Evolutionary conservation across 2,113 vertebrate species (phyloP).

Genomic region (Vimba vimba): DNA sequence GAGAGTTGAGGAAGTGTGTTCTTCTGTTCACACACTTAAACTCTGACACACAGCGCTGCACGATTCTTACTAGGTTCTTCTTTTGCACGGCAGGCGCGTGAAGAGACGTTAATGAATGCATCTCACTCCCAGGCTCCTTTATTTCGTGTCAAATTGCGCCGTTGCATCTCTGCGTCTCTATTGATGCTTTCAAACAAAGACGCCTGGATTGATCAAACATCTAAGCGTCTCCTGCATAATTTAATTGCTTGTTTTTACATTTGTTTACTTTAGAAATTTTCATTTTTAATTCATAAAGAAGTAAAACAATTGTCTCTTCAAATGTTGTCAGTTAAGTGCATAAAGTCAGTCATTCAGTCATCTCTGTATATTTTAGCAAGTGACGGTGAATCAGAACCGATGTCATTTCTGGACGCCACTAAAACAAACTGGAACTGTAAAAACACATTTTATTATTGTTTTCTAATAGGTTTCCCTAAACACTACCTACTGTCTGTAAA

Average conservation of each 20-base stretch:
- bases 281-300: slow-evolving; percentile 31
- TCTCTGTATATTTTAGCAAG: neutral
- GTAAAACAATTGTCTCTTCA: neutral
- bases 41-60: slow-evolving; percentile 27
- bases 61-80: slow-evolving; percentile 9
- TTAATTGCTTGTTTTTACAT: slow-evolving; percentile 13
- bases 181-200: slow-evolving; percentile 34
- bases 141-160: neutral
- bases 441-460: neutral
- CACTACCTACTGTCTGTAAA: too few species aligned
- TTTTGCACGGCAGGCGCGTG: neutral
- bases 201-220: slow-evolving; percentile 15
- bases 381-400: neutral
- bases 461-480: neutral
- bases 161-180: neutral
- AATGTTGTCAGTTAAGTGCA: neutral
- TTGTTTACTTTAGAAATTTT: slow-evolving; percentile 9
- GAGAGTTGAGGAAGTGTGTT: slow-evolving; percentile 28
- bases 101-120: slow-evolving; percentile 33
- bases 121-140: slow-evolving; percentile 10
- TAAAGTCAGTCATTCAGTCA: neutral
- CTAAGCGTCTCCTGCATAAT: slow-evolving; percentile 26
- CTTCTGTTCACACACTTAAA: slow-evolving; percentile 40
- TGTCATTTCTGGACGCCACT: too few species aligned
- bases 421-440: neutral